Base-by-base conservation (phyloP, 2,888 invertebrate genomes). In the Mythimna pallens region DNA sequence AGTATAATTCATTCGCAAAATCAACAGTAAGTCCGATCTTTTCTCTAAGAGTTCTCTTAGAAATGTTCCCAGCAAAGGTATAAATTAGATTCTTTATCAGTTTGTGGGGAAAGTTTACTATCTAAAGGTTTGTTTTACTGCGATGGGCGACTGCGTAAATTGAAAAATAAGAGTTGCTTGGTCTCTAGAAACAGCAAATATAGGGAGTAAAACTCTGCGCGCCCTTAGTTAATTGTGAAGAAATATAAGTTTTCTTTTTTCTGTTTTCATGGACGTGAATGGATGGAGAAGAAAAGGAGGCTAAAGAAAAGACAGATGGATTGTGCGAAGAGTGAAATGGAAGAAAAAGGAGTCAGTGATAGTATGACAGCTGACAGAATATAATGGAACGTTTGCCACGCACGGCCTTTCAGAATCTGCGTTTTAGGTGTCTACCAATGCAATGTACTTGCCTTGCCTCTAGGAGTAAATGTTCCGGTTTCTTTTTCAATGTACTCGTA, bases 41-140 rank as follows among this genome's bases (percentile, higher is more conserved):
- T 88, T 87, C 82, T 86, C 85, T 76, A 68, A 82, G 89, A 91
- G 86, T 90, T 91, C 88, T 81, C 86, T 87, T 82, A 86, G 83
- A 89, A 87, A 87, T 89, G 89, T 89, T 89, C 89, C 86, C 78
- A 78, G 80, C 81, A 87, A 83, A 88, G 87, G 90, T 92, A 93
- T 94, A 94, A 94, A 93, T 93, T 92, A 91, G 91, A 92, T 90
- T 87, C 89, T 90, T 92, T 93, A 93, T 93, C 94, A 91, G 91
- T 91, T 89, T 88, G 89, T 78, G 87, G 87, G 82, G 74, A 87
- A 93, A 92, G 81, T 92, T 92, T 90, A 89, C 87, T 91, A 92
- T 92, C 91, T 90, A 80, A 89, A 86, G 88, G 89, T 89, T 92
- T 91, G 89, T 90, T 93, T 93, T 92, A 91, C 89, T 89, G 83